Evolutionary conservation across 2,888 invertebrate species (phyloP).

Genomic region (Acronicta leporina): DNA sequence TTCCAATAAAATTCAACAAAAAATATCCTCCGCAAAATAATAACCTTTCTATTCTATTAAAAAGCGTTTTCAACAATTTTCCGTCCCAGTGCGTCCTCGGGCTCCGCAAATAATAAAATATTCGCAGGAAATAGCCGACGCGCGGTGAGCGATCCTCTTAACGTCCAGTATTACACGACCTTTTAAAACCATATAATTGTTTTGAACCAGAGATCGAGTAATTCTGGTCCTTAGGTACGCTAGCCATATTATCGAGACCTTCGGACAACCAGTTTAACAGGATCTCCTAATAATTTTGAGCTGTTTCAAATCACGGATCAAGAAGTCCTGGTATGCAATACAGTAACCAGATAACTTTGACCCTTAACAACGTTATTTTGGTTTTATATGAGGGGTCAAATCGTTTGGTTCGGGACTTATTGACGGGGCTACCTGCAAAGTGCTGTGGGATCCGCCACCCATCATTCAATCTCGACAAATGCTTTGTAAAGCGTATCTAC

Average conservation of each 20-base stretch:
- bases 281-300: slow-evolving; percentile 1
- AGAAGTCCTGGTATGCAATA: background rate
- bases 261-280: slow-evolving; percentile 18
- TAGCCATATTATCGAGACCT: slow-evolving; percentile 41
- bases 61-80: slow-evolving; percentile 46
- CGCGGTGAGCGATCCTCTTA: slow-evolving; percentile 35
- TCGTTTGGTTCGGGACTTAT: slow-evolving; percentile 23
- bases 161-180: slow-evolving; percentile 19
- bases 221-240: slow-evolving; percentile 1
- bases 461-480: slow-evolving; percentile 55
- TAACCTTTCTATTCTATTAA: slow-evolving; percentile 32
- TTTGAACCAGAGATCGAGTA: slow-evolving; percentile 2
- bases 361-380: background rate
- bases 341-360: slow-evolving; percentile 13
- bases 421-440: slow-evolving; percentile 46
- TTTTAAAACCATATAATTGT: background rate
- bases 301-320: background rate
- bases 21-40: slow-evolving; percentile 31
- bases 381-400: slow-evolving; percentile 12
- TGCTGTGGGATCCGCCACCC: slow-evolving; percentile 39
- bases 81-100: slow-evolving; percentile 31
- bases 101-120: slow-evolving; percentile 53
- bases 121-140: slow-evolving; percentile 45
- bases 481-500: slow-evolving; percentile 42
- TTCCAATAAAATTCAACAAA: slow-evolving; percentile 13